Base-by-base conservation (phyloP, 2,113 vertebrate genomes). In the Haliaeetus leucogaster region DNA sequence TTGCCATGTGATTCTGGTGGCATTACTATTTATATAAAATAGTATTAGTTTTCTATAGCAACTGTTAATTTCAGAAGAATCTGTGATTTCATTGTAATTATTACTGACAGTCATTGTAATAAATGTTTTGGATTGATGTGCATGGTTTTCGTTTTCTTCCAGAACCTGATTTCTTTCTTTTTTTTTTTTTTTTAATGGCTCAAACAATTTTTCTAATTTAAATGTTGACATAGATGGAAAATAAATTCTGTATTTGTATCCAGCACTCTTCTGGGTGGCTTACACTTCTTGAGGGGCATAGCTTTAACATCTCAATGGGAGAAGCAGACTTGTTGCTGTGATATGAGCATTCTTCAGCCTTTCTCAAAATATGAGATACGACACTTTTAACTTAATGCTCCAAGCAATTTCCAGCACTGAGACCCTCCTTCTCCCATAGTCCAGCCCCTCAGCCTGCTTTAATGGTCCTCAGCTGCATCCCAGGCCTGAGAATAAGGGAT, bases 1-100 rank as follows among this genome's bases (percentile, higher is more conserved):
- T 95, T 95, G 81, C 94, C 78, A 47, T 82, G 79, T 89, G 82
- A 45, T 83, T 95, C 90, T 90, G 34, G 30, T 93, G 82, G 63
- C 43, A 38, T 47, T 50, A 40, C 52, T 86, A 32, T 83, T 97
- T 80, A 76, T 77, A 65, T 90, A 89, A 94, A 77, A 86, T 90
- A 74, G 67, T 68, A 66, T 32, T 91, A 66, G 43, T 95, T 94
- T 94, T 52, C 72, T 84, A 86, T 79, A 89, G 65, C 50, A 92
- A 47, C 52, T 82, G 52, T 38, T 93, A 61, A 79, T 78, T 81
- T 87, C 71, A 48, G 65, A 58, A 92, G 45, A 70, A 83, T 58
- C 56, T 84, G 47, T 26, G 7, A 63, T 78, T 68, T 62, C 30
- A 25, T 84, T 55, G 55, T 90, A 73, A 91, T 83, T 87, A 82